Percentiles rank a stretch among this genome's conserved stretches.
Evolutionary conservation across 2,888 invertebrate species (phyloP).

Genomic region (Ennomos fuscantarius): DNA sequence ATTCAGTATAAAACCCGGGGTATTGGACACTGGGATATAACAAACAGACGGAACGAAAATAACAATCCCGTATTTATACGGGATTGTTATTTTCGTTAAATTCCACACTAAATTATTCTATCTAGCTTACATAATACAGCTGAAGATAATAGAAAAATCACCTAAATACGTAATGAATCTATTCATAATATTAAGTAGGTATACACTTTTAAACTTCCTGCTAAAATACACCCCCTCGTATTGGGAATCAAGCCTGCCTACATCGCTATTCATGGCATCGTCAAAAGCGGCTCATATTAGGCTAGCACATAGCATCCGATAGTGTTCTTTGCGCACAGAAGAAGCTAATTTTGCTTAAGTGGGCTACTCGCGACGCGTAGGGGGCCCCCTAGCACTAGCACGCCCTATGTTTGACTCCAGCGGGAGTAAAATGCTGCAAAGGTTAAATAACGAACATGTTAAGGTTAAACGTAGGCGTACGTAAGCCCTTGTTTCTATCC

Average conservation of each 20-base stretch:
- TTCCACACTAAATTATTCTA: no score
- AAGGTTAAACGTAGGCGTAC: not conserved
- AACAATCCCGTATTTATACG: no score
- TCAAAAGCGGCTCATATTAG: constrained; percentile 74
- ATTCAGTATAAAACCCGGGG: no score
- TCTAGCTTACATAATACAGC: no score
- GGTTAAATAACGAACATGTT: constrained; percentile 2
- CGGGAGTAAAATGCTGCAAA: constrained; percentile 64
- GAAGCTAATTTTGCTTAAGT: constrained; percentile 84
- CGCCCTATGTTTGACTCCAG: constrained; percentile 65
- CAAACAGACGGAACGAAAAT: no score
- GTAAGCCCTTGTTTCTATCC: not conserved
- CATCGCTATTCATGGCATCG: constrained; percentile 66
- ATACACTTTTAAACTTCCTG: constrained; percentile 1
- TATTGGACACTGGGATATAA: no score
- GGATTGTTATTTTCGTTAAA: no score
- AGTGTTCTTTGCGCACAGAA: constrained; percentile 82
- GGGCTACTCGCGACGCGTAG: constrained; percentile 74
- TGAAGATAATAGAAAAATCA: no score
- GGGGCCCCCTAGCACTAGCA: constrained; percentile 56
- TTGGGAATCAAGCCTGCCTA: constrained; percentile 57
- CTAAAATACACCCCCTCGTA: constrained; percentile 43
- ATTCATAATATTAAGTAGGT: no score
- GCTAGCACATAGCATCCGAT: constrained; percentile 79
- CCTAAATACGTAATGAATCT: no score